phyloP scores from a whole-genome alignment of 1,140 invertebrate genomes.

The Pemphigus obesinymphae region DNA sequence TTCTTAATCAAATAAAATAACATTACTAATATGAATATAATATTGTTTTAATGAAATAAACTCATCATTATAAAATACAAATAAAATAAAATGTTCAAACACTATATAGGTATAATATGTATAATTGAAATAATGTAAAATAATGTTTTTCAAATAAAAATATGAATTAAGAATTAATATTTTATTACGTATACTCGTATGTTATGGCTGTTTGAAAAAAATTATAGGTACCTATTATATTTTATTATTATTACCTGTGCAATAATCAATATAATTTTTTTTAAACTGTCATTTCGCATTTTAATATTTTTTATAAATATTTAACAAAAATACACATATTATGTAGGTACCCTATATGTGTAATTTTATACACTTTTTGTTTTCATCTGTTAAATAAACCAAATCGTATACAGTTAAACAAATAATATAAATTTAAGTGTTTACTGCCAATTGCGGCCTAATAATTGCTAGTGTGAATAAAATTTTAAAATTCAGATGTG shows the following conservation, averaged over 20 bases:
- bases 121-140: background rate
- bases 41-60: background rate
- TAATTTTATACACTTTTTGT: background rate
- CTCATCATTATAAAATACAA: background rate
- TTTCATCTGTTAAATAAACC: constrained; percentile 24
- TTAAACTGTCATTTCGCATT: background rate
- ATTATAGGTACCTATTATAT: no score
- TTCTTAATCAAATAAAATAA: constrained; percentile 1
- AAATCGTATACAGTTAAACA: constrained; percentile 11
- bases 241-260: background rate
- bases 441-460: constrained; percentile 13
- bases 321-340: background rate
- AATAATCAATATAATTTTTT: background rate
- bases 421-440: constrained; percentile 32
- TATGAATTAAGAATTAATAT: background rate
- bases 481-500: constrained; percentile 33
- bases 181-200: no score
- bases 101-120: background rate
- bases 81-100: background rate
- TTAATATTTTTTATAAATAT: background rate
- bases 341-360: background rate
- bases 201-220: no score
- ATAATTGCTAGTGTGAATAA: constrained; percentile 3
- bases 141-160: background rate
- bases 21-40: background rate